phyloP scores from a whole-genome alignment of 2,888 invertebrate species.

The Lapara coniferarum region DNA sequence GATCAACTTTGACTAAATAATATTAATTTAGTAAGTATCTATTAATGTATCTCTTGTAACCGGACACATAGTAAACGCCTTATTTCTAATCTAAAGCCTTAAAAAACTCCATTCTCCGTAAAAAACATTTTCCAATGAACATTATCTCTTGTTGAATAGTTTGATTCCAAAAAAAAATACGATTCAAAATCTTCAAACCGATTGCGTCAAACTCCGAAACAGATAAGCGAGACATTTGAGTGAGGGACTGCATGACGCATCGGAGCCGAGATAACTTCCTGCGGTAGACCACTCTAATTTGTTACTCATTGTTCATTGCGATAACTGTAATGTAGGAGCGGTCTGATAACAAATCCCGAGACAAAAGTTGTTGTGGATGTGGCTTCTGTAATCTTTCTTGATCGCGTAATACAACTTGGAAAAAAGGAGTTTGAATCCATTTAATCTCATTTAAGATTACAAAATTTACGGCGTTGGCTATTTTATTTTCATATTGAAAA shows the following conservation, averaged over 20 bases:
- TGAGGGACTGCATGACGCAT: conserved; percentile 51
- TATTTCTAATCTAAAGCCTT: too few relatives aligned
- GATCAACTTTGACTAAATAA: too few relatives aligned
- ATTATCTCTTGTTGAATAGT: too few relatives aligned
- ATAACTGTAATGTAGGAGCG: conserved; percentile 59
- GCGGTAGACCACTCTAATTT: conserved; percentile 67
- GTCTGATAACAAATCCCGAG: conserved; percentile 43
- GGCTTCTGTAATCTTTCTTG: background rate
- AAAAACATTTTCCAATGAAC: too few relatives aligned
- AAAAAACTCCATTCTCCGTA: too few relatives aligned
- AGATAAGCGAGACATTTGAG: conserved; percentile 51
- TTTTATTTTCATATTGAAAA: too few relatives aligned
- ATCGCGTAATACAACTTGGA: background rate
- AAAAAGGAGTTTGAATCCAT: background rate
- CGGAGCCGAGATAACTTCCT: conserved; percentile 55
- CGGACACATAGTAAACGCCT: too few relatives aligned
- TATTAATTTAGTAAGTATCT: too few relatives aligned
- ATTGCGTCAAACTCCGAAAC: conserved; percentile 31
- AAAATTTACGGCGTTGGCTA: too few relatives aligned
- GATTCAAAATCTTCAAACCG: background rate
- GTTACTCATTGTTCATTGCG: conserved; percentile 68
- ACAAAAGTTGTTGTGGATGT: conserved; percentile 8
- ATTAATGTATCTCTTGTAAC: too few relatives aligned
- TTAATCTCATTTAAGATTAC: too few relatives aligned
- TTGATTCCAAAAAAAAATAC: too few relatives aligned